phyloP scores from a whole-genome alignment of 2,797 vertebrate species.

The Brachyalestes nurse region DNA sequence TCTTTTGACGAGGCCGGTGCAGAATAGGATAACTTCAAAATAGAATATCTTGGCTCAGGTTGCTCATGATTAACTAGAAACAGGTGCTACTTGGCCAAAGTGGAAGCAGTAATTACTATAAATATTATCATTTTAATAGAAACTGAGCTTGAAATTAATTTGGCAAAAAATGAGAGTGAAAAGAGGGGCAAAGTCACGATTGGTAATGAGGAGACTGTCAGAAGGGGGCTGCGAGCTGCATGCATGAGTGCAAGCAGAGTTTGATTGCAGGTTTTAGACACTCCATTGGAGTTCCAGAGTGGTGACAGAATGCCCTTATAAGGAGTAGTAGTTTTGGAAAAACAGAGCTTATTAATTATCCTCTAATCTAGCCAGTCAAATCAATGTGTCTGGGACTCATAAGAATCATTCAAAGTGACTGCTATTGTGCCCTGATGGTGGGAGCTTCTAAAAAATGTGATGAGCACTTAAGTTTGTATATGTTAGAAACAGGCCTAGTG shows the following conservation, averaged over 20 bases:
- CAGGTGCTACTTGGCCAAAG: conserved; percentile 58
- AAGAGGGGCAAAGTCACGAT: conserved; percentile 32
- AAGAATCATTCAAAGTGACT: neutral
- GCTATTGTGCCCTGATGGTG: neutral
- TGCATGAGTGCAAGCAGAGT: conserved; percentile 10
- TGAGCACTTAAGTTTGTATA: conserved; percentile 4
- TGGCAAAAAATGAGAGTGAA: conserved; percentile 50
- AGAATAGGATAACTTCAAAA: conserved; percentile 27
- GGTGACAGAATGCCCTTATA: conserved; percentile 28
- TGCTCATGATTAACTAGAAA: conserved; percentile 58
- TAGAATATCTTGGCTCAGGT: conserved; percentile 27
- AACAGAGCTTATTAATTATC: conserved; percentile 29
- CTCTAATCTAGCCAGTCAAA: conserved; percentile 2
- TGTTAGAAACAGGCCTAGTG: neutral
- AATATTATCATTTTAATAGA: conserved; percentile 57
- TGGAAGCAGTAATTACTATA: conserved; percentile 54
- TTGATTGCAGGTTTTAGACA: conserved; percentile 37
- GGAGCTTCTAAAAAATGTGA: neutral
- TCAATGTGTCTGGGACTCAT: neutral
- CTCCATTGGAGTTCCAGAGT: conserved; percentile 7
- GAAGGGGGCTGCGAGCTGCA: conserved; percentile 7
- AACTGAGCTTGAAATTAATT: conserved; percentile 63
- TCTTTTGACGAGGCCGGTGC: neutral
- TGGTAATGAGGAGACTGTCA: conserved; percentile 34
- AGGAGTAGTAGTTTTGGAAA: conserved; percentile 14